Evolutionary conservation across 2,113 vertebrate species (phyloP), one percentile per base, ranked within the genome.

Genomic region (Opisthocomus hoazin): DNA sequence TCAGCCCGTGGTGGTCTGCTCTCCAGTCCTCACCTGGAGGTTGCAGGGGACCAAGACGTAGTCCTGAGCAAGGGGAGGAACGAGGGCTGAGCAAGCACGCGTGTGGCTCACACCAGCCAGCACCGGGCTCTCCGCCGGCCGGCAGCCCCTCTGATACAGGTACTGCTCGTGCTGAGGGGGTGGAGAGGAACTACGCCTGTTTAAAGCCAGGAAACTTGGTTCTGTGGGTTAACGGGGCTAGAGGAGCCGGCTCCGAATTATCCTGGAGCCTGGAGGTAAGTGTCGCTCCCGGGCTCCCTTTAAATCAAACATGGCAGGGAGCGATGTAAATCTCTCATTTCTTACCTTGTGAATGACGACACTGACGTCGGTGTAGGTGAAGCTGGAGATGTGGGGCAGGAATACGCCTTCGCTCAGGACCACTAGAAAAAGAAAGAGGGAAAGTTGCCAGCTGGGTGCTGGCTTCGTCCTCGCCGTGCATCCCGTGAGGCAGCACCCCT

Each of bases 41-140:
- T 96, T 87, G 74, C 96, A 97, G 73, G 93, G 69, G 12, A 96
- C n/a, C 87, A 94, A 37, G 91, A 96, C 77, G 0, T 97, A 96
- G 37, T 93, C 95, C 96, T 96, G 36, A 18, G 50, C 5, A 4
- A 5, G 20, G n/a, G 53, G 46, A n/a, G 58, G 63, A 36, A 22
- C 2, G 4, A 56, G 29, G n/a, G 19, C 13, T 96, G 84, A 76
- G 77, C 34, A 1, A 2, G 63, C 17, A 60, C 41, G 22, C 5
- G 2, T 5, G 82, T 7, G 82, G 64, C 66, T 82, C 60, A 0
- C 3, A 2, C 2, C 56, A 45, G 82, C 79, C 78, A 8, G 6
- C 30, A 11, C 2, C 0, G 22, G 15, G 63, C 53, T 39, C 45
- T 11, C 24, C 6, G 20, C 23, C 1, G 43, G 30, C 56, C 64